Evolutionary conservation across 2,888 invertebrate genomes (phyloP).

Genomic region (Drosophila planitibia): DNA sequence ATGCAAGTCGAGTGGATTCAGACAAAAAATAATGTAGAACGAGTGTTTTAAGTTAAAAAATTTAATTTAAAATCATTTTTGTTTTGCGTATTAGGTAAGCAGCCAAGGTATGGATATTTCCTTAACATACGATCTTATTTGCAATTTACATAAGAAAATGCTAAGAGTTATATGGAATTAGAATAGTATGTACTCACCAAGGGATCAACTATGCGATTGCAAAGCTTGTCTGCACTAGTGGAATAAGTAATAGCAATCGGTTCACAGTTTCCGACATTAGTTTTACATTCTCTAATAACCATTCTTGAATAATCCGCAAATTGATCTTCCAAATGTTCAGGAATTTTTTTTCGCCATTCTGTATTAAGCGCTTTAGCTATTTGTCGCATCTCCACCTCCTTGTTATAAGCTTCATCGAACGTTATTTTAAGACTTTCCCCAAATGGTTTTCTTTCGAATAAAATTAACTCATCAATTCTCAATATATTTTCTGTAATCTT

Average conservation of each 20-base stretch:
- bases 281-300: slow-evolving; percentile 87
- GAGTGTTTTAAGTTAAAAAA: too few species aligned
- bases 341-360: slow-evolving; percentile 87
- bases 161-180: too few species aligned
- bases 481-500: slow-evolving; percentile 24
- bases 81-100: too few species aligned
- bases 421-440: slow-evolving; percentile 89
- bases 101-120: too few species aligned
- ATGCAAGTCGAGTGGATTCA: too few species aligned
- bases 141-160: too few species aligned
- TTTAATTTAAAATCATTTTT: too few species aligned
- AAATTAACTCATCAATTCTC: slow-evolving; percentile 44
- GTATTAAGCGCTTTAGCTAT: slow-evolving; percentile 88
- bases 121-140: too few species aligned
- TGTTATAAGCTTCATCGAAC: slow-evolving; percentile 87
- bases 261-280: slow-evolving; percentile 91
- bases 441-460: slow-evolving; percentile 84
- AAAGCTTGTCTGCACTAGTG: slow-evolving; percentile 90
- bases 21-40: too few species aligned
- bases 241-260: slow-evolving; percentile 93
- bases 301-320: slow-evolving; percentile 89
- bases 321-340: slow-evolving; percentile 5
- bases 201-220: slow-evolving; percentile 93
- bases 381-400: slow-evolving; percentile 67
- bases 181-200: slow-evolving; percentile 88